Conservation (phyloP, 2,888 invertebrate species). For the Loripinus fragilis region DNA sequence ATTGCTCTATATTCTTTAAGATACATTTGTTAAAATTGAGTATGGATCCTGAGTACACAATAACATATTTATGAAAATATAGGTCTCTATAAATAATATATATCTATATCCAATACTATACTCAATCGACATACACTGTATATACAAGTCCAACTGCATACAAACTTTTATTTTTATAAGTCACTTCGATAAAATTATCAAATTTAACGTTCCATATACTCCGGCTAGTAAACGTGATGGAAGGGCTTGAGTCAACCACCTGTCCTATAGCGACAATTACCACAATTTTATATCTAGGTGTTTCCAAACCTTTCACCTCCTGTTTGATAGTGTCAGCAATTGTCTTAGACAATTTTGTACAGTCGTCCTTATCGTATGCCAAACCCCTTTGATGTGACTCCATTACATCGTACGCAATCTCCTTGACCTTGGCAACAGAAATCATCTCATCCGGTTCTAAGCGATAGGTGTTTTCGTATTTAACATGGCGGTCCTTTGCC, state of each 20-base stretch:
- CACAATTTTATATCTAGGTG: slow-evolving; percentile 74
- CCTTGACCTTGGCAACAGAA: slow-evolving; percentile 59
- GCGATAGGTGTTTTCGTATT: slow-evolving; percentile 75
- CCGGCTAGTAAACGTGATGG: slow-evolving; percentile 72
- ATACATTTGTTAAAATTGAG: too few species aligned
- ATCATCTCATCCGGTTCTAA: slow-evolving; percentile 68
- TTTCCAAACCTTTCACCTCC: slow-evolving; percentile 69
- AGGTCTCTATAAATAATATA: too few species aligned
- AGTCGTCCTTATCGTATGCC: slow-evolving; percentile 69
- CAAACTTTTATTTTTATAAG: slow-evolving; percentile 65
- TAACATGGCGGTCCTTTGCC: slow-evolving; percentile 59
- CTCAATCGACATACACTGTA: slow-evolving; percentile 73
- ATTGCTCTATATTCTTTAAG: too few species aligned
- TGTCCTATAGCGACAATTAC: slow-evolving; percentile 73
- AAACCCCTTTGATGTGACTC: slow-evolving; percentile 59
- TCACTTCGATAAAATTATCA: slow-evolving; percentile 75
- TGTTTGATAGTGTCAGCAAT: slow-evolving; percentile 74
- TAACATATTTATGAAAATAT: too few species aligned
- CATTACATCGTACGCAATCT: slow-evolving; percentile 65
- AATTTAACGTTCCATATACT: slow-evolving; percentile 76
- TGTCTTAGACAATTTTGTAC: slow-evolving; percentile 62
- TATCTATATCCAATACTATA: too few species aligned
- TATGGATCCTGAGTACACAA: too few species aligned
- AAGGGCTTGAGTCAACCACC: slow-evolving; percentile 53
- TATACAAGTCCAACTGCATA: slow-evolving; percentile 77